These are phyloP conservation scores for Callyntrura sp. DNA, from an alignment of 2,888 invertebrate genomes.

Conservation along the genomic window DNA sequence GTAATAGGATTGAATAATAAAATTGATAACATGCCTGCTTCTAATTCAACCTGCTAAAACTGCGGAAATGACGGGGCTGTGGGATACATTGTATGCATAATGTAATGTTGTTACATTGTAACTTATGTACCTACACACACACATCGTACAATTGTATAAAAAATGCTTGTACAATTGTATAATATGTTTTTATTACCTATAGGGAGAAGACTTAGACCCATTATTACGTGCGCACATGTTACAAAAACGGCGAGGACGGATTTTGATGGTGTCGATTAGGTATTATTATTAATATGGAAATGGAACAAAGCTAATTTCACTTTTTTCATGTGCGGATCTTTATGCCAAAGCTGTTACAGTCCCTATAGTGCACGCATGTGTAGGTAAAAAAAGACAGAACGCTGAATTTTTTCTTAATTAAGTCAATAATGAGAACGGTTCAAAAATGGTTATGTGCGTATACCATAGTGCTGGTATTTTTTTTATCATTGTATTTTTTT, in stretches of 20 bases:
- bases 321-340: constrained; percentile 35
- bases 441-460: too few species aligned
- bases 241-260: constrained; percentile 34
- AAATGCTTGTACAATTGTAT: too few species aligned
- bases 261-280: constrained; percentile 28
- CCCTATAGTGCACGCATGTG: too few species aligned
- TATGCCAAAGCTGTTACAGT: too few species aligned
- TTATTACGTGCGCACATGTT: not conserved
- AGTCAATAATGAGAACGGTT: too few species aligned
- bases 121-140: not conserved
- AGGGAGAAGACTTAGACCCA: not conserved
- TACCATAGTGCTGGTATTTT: too few species aligned
- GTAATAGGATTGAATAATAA: constrained; percentile 59
- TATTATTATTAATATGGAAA: constrained; percentile 60
- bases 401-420: too few species aligned
- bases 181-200: not conserved
- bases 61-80: constrained; percentile 61
- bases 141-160: too few species aligned
- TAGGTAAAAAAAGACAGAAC: too few species aligned
- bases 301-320: constrained; percentile 71
- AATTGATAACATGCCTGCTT: not conserved
- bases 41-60: constrained; percentile 37
- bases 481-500: too few species aligned
- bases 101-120: not conserved
- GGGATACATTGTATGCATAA: constrained; percentile 37